Base-by-base conservation (phyloP, 2,113 vertebrate species). In the Nothocercus nigrocapillus region DNA sequence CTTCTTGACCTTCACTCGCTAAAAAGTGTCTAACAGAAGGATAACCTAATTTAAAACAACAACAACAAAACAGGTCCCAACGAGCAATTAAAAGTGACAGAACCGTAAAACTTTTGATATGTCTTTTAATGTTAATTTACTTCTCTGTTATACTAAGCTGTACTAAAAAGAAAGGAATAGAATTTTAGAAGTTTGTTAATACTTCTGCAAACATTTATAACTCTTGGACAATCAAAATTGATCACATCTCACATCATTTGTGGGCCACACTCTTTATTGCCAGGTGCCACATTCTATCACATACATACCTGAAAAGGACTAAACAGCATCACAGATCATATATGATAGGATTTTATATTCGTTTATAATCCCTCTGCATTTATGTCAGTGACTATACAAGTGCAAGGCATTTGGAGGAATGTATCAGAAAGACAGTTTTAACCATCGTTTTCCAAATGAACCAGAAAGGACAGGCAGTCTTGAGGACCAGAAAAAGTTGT, bases 401-500 rank as follows among this genome's bases (percentile, higher is more conserved):
- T 62, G 44, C n/a, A 19, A 32, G 28, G 42, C 14, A n/a, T 53
- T 76, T 80, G 32, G 14, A 85, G 66, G 14, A 74, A 25, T 45
- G 25, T 80, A 51, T 64, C 61, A 92, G 51, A 72, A 78, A 45
- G 79, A 80, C 59, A n/a, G 63, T 85, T 95, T 89, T 94, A 88
- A 85, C 30, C 63, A 42, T 88, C 76, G 24, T 95, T 12, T 92
- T 86, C 83, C 75, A 67, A 47, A 85, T 45, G 59, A 91, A 70
- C 12, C 12, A 58, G 72, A 88, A 32, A 75, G 85, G 89, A 95
- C 94, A 96, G 93, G 54, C 93, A 95, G 96, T 91, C 95, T 95
- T 91, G 89, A 93, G 36, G 54, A 91, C 16, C 45, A 89, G 82
- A 88, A 95, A 92, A 96, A 82, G 49, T 80, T 92, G 74, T 45